Evolutionary conservation across 2,888 invertebrate genomes (phyloP).

Genomic region (Elysia crispata): DNA sequence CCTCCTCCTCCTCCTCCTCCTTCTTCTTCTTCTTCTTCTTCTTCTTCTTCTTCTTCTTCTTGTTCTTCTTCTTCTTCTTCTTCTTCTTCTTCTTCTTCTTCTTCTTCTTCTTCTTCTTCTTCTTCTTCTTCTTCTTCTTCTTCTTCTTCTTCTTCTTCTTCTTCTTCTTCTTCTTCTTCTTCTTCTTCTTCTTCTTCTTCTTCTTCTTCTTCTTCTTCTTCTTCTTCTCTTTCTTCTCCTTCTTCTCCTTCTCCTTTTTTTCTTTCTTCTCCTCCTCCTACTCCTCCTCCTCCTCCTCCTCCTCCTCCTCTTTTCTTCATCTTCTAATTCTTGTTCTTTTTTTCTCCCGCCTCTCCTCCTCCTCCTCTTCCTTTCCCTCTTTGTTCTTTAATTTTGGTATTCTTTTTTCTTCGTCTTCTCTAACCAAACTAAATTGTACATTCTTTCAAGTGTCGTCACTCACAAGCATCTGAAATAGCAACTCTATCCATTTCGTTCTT

Average conservation of each 20-base stretch:
- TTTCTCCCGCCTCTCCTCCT: no score
- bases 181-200: background rate
- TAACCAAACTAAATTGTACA: no score
- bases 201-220: no score
- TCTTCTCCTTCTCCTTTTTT: background rate
- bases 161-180: background rate
- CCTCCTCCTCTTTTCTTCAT: no score
- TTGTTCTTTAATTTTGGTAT: no score
- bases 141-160: background rate
- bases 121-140: background rate
- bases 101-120: background rate
- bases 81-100: conserved; percentile 17
- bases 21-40: background rate
- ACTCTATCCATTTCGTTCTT: no score
- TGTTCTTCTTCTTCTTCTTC: conserved; percentile 15
- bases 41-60: background rate
- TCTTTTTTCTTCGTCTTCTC: no score
- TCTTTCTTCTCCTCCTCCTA: no score
- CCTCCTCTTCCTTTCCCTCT: no score
- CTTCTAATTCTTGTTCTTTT: no score
- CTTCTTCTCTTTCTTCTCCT: conserved; percentile 1
- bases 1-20: background rate
- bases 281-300: background rate
- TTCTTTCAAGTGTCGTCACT: no score
- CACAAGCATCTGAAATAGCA: no score